Percentiles rank a stretch among this genome's conserved stretches.
phyloP scores from a whole-genome alignment of 2,888 invertebrate genomes.

The Rhimphoctona megacephalus region DNA sequence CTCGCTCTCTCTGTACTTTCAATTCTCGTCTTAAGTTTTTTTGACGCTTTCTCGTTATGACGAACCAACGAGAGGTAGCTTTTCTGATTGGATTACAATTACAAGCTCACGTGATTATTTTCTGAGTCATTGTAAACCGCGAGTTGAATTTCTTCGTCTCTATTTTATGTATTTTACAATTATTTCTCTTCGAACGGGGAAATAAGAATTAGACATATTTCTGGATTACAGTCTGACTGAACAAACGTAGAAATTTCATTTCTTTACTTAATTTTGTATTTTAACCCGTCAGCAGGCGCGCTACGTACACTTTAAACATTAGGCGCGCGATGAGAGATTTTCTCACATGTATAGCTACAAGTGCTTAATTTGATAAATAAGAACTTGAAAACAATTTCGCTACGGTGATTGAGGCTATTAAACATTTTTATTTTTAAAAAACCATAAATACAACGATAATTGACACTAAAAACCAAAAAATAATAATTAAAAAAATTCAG shows the following conservation, averaged over 20 bases:
- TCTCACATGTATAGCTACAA: too few species aligned
- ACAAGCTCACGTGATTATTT: neutral
- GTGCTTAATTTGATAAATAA: too few species aligned
- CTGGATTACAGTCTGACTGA: neutral
- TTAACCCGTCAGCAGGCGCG: too few species aligned
- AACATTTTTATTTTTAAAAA: too few species aligned
- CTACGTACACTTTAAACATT: too few species aligned
- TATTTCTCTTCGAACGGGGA: neutral
- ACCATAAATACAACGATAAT: too few species aligned
- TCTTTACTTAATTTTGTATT: neutral
- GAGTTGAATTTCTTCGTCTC: neutral
- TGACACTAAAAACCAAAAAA: too few species aligned
- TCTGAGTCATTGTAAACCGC: neutral
- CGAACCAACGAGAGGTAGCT: neutral
- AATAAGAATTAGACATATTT: neutral
- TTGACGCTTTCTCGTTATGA: neutral
- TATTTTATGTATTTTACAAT: neutral
- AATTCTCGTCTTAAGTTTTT: conserved; percentile 17
- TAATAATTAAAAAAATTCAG: too few species aligned
- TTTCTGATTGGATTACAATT: neutral
- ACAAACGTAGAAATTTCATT: neutral
- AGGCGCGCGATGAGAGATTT: too few species aligned
- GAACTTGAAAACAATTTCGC: too few species aligned
- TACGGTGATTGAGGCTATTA: too few species aligned
- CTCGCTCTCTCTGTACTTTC: neutral